Evolutionary conservation across 2,888 invertebrate species (phyloP), one percentile per base, ranked within the genome.

Genomic region (Drosophila neutralis): DNA sequence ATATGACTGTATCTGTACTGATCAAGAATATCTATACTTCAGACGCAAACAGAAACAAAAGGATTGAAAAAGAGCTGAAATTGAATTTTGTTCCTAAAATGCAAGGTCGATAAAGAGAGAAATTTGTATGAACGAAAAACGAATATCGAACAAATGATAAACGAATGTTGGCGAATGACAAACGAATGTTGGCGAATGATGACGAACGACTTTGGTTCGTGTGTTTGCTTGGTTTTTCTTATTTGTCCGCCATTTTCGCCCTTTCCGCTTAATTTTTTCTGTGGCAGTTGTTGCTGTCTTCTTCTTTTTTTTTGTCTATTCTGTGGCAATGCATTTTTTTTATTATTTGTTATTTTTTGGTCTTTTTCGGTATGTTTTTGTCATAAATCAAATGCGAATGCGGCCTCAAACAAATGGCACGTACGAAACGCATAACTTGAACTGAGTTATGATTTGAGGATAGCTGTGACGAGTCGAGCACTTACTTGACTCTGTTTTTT

Each of bases 361-460:
- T 15, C 8, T 24, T 45, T 61, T 49, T 65, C 40, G 58, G 61
- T 49, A 52, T 51, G 65, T 61, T 71, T 63, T 60, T 62, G 74
- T 61, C 70, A 87, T 85, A 85, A 85, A 87, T 88, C 88, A 88
- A 87, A 87, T 60, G 73, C 76, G 73, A 78, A 63, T 57, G 54
- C 69, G 63, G 66, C 60, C 64, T 40, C 70, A 75, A 72, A 71
- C 79, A 72, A 84, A 78, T 75, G 80, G 75, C 85, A 85, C 85
- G 85, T 85, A 85, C 88, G 62, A 73, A 82, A 80, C 83, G 83
- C 85, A 85, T 85, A 78, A 85, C 82, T 85, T 65, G 63, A 60
- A 38, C 78, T 82, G 88, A 85, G 82, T 88, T 85, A 85, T 85
- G 80, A 87, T 82, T 54, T 38, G 54, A 38, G 36, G 36, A 36